Percentiles rank a stretch among this genome's conserved stretches.
Conservation (phyloP, 2,113 vertebrate species). For the Sporophila hypoxantha region DNA sequence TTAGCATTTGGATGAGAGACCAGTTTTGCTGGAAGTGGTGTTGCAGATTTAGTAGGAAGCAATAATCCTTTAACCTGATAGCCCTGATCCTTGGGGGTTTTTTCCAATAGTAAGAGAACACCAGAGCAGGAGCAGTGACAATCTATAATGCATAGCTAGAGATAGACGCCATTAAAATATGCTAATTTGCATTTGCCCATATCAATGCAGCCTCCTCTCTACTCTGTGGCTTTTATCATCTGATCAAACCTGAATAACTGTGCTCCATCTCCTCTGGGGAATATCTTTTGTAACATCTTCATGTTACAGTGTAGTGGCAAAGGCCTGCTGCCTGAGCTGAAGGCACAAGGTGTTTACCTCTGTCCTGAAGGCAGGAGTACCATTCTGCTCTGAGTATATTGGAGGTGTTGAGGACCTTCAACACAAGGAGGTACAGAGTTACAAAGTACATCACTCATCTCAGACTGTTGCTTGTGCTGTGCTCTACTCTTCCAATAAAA, state of each 20-base stretch:
- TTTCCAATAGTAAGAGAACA: not conserved
- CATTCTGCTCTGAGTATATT: not conserved
- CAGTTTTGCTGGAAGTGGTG: conserved; percentile 20
- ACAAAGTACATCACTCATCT: not conserved
- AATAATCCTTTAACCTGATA: not conserved
- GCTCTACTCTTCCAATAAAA: not conserved
- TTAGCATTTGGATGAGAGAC: conserved; percentile 34
- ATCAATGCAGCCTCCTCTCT: not conserved
- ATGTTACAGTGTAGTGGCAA: not conserved
- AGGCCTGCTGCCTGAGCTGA: not conserved
- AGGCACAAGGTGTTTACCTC: not conserved
- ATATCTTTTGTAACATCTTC: not conserved
- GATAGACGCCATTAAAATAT: not conserved
- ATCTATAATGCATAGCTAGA: not conserved
- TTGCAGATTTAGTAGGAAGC: not conserved
- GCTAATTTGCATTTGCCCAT: not conserved
- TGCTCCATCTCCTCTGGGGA: not conserved
- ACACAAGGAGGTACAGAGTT: not conserved
- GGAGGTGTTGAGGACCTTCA: not conserved
- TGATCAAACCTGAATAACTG: not conserved
- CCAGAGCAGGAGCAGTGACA: not conserved
- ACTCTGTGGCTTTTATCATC: not conserved
- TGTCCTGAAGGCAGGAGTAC: not conserved
- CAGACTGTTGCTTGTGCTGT: not conserved
- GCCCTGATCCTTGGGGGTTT: not conserved